These are phyloP conservation scores for Seira ritae DNA, from an alignment of 2,888 invertebrate genomes.

Conservation along the genomic window DNA sequence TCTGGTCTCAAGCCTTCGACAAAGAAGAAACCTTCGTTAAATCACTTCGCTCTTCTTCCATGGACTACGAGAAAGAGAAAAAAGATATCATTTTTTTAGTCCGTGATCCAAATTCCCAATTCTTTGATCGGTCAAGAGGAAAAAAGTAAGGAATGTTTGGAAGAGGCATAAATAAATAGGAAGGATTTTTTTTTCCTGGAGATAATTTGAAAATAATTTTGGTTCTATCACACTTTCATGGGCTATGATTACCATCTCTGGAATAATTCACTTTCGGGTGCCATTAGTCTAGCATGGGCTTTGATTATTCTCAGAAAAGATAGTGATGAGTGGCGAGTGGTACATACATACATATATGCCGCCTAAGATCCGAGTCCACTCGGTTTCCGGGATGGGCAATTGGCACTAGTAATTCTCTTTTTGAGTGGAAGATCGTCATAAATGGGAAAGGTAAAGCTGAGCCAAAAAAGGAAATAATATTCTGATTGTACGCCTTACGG, in stretches of 20 bases:
- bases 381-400: neutral
- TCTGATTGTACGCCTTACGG: neutral
- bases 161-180: neutral
- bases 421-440: neutral
- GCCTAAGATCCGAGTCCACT: neutral
- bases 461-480: neutral
- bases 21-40: neutral
- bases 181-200: neutral
- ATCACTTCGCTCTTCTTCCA: neutral
- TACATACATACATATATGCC: no score
- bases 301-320: no score
- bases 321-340: no score
- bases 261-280: no score
- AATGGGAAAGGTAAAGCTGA: no score
- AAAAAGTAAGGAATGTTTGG: neutral
- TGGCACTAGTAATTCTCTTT: neutral
- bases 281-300: no score
- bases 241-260: no score
- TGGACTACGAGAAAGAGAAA: neutral
- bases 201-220: constrained; percentile 9
- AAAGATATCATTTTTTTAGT: neutral
- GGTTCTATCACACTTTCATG: neutral
- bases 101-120: neutral
- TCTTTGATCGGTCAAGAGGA: neutral
- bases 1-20: neutral